Conservation (phyloP, 1,140 invertebrate genomes). For the Euglossa dilemma region DNA sequence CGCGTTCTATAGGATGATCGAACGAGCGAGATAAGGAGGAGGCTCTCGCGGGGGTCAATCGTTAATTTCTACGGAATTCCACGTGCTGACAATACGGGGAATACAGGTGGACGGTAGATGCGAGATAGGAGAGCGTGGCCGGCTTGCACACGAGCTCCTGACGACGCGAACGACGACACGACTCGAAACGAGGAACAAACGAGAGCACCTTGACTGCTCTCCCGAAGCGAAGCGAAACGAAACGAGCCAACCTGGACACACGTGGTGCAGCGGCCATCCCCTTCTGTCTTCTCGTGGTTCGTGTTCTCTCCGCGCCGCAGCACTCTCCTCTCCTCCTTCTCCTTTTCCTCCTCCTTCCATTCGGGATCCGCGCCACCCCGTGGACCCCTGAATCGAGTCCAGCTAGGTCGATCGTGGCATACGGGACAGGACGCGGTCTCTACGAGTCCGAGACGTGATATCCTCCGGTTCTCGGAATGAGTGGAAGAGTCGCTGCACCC, state of each 20-base stretch:
- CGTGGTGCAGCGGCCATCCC: conserved; percentile 53
- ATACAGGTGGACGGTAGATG: conserved; percentile 80
- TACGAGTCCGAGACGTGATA: conserved; percentile 67
- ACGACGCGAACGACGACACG: conserved; percentile 73
- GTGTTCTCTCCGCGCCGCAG: conserved; percentile 6
- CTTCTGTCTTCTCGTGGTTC: conserved; percentile 27
- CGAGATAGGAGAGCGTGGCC: conserved; percentile 71
- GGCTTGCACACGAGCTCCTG: conserved; percentile 71
- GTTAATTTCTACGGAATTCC: conserved; percentile 78
- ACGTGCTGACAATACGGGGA: conserved; percentile 77
- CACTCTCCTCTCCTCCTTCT: conserved; percentile 9
- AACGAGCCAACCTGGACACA: conserved; percentile 63
- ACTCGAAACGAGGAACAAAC: conserved; percentile 80
- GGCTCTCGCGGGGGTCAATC: conserved; percentile 70
- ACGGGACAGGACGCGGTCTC: conserved; percentile 69
- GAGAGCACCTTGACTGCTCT: conserved; percentile 75
- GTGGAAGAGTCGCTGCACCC: conserved; percentile 62
- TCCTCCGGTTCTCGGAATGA: conserved; percentile 73
- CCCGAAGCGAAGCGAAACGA: conserved; percentile 61
- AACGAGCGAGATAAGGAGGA: conserved; percentile 62
- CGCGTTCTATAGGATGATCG: conserved; percentile 59
- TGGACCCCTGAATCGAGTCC: conserved; percentile 37
- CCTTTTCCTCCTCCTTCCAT: neutral
- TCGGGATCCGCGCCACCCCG: conserved; percentile 44
- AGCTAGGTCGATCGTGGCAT: conserved; percentile 78